A percentile compares a stretch with the other conserved stretches of the same genome.
Conservation (phyloP, 2,888 invertebrate genomes). For the Troides helena region DNA sequence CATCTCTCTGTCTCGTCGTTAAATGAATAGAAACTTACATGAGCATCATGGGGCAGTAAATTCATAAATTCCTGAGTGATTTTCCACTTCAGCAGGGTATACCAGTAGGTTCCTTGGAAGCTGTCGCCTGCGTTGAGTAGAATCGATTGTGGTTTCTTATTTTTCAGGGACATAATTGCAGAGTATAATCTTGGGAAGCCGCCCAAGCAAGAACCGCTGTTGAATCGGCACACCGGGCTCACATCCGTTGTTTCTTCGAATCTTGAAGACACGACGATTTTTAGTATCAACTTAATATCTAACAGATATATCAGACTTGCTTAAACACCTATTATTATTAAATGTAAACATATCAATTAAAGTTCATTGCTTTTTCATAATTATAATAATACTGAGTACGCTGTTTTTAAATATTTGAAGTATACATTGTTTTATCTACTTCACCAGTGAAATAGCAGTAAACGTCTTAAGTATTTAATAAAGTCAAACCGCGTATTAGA, state of each 20-base stretch:
- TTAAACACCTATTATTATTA: neutral
- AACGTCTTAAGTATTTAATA: too few species aligned
- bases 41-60: constrained; percentile 86
- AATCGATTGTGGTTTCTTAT: constrained; percentile 79
- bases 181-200: constrained; percentile 84
- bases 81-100: constrained; percentile 86
- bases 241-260: constrained; percentile 80
- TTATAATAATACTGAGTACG: too few species aligned
- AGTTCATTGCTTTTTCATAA: too few species aligned
- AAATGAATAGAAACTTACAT: constrained; percentile 76
- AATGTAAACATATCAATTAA: neutral
- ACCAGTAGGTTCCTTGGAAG: constrained; percentile 93
- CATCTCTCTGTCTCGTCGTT: too few species aligned
- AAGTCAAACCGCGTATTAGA: too few species aligned
- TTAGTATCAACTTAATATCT: neutral
- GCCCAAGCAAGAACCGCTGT: constrained; percentile 81
- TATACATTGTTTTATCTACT: too few species aligned
- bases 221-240: constrained; percentile 72
- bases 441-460: too few species aligned
- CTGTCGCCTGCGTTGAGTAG: constrained; percentile 91
- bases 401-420: too few species aligned
- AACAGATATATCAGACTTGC: neutral
- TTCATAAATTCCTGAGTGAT: constrained; percentile 88
- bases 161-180: constrained; percentile 71
- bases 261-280: constrained; percentile 50